Evolutionary conservation across 2,888 invertebrate genomes (phyloP).

Genomic region (Nasonia oneida): DNA sequence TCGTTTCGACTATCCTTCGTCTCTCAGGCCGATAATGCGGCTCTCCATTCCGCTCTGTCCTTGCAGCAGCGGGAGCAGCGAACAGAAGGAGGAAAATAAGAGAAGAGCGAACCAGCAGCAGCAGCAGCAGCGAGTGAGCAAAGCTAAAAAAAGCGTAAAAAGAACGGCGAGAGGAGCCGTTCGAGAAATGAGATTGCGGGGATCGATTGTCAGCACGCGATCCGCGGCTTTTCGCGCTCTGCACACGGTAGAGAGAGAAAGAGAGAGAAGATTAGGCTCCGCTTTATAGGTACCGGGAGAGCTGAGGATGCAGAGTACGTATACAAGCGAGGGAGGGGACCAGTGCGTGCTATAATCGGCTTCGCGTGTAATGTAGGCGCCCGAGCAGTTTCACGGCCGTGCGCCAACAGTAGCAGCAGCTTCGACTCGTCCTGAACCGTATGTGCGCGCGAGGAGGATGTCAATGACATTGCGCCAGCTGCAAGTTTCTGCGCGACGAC

Average conservation of each 20-base stretch:
- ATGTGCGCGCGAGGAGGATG: conserved; percentile 67
- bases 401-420: background rate
- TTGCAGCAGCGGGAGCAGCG: conserved; percentile 11
- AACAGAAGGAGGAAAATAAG: conserved; percentile 28
- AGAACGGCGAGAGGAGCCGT: conserved; percentile 7
- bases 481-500: background rate
- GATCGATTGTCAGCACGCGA: conserved; percentile 59
- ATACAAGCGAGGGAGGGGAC: background rate
- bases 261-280: background rate
- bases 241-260: conserved; percentile 46
- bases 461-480: conserved; percentile 72
- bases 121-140: background rate
- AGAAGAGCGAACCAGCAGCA: conserved; percentile 3
- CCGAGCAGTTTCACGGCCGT: conserved; percentile 65
- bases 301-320: conserved; percentile 49
- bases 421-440: conserved; percentile 66
- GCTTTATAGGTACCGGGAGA: background rate
- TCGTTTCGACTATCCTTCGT: background rate
- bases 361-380: conserved; percentile 72
- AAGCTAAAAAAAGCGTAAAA: background rate
- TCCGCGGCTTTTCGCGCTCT: conserved; percentile 65
- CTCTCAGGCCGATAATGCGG: conserved; percentile 1
- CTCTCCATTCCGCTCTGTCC: conserved; percentile 29
- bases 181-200: conserved; percentile 49
- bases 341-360: conserved; percentile 70